Base-by-base conservation (phyloP, 2,888 invertebrate species). In the Hypselothyrea guttata region DNA sequence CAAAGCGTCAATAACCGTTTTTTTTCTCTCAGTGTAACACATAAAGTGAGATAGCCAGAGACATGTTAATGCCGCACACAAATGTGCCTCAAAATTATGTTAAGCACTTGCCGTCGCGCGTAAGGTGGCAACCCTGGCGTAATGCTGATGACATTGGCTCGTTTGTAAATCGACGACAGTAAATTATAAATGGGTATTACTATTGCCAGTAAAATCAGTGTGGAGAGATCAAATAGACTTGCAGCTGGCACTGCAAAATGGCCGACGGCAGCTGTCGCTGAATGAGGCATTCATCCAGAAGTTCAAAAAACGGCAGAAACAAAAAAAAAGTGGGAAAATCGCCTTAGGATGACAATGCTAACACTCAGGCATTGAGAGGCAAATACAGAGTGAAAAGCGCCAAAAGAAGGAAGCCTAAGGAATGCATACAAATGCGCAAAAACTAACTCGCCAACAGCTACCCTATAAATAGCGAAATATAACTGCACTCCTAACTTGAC, bases 131-230 rank as follows among this genome's bases (percentile, higher is more conserved):
- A 28, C 51, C 27, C 31, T 40, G 46, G 38, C 42, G 16, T 48
- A 47, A 45, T 47, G 72, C 59, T 68, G 72, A 71, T 71, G 68
- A 46, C 68, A 59, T 44, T 60, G 54, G 54, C 61, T 71, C 67
- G 84, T 82, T 82, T 78, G 75, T 84, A 84, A 78, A 78, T 84
- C 83, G 85, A 75, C 65, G 79, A 58, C 51, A 75, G 62, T 78
- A 82, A 78, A 78, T 78, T 78, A 78, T 78, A 78, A 82, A 78
- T 84, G 77, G 73, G 64, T 52, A 82, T 75, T 82, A 82, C 78
- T 63, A 68, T 65, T 47, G 33, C 55, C 52, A 46, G 46, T 56
- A 34, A 47, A 37, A 4, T 37, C 9, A 9, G 53, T 9, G 4
- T 1, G 27, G 2, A 22, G 41, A 12, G 7, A 13, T 22, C 16